These are phyloP conservation scores for Herpailurus yagouaroundi DNA, from an alignment of 2,113 vertebrate species.

Conservation along the genomic window DNA sequence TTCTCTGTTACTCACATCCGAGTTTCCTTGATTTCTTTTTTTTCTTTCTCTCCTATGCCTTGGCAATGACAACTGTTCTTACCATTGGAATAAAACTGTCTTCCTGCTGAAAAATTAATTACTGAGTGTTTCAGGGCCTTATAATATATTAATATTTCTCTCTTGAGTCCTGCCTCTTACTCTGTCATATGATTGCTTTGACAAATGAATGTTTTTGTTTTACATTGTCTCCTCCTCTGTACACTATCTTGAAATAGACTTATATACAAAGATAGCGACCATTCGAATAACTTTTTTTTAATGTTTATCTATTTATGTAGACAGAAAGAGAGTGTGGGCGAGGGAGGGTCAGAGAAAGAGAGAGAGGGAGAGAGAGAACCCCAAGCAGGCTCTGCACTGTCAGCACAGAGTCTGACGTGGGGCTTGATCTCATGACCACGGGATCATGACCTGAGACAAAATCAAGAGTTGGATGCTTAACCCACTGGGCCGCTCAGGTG, in stretches of 20 bases:
- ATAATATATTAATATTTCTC: conserved; percentile 84
- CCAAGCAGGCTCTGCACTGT: too few relatives aligned
- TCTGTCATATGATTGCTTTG: conserved; percentile 74
- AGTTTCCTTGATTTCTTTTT: neutral
- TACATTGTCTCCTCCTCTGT: conserved; percentile 38
- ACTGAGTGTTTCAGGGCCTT: conserved; percentile 79
- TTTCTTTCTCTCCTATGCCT: too few relatives aligned
- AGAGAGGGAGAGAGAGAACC: too few relatives aligned
- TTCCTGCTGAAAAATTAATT: conserved; percentile 86
- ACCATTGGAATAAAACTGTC: conserved; percentile 80
- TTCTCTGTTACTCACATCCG: neutral
- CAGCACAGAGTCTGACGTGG: too few relatives aligned
- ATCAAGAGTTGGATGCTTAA: too few relatives aligned
- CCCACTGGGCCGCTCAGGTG: too few relatives aligned
- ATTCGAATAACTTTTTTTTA: neutral
- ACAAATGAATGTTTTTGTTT: conserved; percentile 71
- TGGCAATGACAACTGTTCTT: conserved; percentile 52
- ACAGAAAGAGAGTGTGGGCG: too few relatives aligned
- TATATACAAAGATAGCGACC: conserved; percentile 62
- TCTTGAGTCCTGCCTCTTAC: conserved; percentile 73
- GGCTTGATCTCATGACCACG: too few relatives aligned
- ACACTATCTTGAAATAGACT: conserved; percentile 70
- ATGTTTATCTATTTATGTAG: too few relatives aligned
- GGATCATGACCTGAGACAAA: too few relatives aligned
- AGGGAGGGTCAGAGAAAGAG: too few relatives aligned